Evolutionary conservation across 2,113 vertebrate species (phyloP).

Genomic region (Phalacrocorax carbo): DNA sequence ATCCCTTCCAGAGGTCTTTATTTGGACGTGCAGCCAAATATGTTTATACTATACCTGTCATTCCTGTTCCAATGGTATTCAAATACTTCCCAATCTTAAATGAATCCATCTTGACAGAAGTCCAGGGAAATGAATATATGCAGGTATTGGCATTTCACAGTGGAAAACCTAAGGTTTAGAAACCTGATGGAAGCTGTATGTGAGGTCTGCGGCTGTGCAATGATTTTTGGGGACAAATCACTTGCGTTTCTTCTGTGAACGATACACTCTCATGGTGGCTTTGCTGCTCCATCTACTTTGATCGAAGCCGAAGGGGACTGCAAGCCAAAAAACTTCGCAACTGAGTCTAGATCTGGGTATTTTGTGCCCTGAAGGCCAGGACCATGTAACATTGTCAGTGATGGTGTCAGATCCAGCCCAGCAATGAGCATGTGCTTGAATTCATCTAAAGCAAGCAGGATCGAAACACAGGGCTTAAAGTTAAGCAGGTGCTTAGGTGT

Average conservation of each 20-base stretch:
- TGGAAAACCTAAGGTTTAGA: neutral
- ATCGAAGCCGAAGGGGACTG: neutral
- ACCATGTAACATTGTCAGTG: accelerated
- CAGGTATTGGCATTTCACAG: neutral
- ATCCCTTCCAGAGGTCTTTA: neutral
- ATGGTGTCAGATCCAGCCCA: neutral
- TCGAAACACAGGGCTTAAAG: neutral
- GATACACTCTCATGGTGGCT: neutral
- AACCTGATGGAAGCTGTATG: neutral
- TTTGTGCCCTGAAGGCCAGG: neutral
- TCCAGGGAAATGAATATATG: neutral
- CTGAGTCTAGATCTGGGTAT: neutral
- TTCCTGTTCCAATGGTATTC: neutral
- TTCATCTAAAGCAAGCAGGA: neutral
- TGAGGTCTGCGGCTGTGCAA: accelerated
- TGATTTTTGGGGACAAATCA: neutral
- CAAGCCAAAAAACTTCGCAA: neutral
- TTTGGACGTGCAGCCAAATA: neutral
- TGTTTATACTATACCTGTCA: neutral
- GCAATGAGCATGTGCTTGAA: neutral
- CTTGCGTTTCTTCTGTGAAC: neutral
- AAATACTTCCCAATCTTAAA: neutral
- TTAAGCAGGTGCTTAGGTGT: neutral
- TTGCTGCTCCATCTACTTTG: neutral
- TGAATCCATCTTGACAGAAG: neutral